phyloP scores from a whole-genome alignment of 2,113 vertebrate species.

The Puffinus mauretanicus region DNA sequence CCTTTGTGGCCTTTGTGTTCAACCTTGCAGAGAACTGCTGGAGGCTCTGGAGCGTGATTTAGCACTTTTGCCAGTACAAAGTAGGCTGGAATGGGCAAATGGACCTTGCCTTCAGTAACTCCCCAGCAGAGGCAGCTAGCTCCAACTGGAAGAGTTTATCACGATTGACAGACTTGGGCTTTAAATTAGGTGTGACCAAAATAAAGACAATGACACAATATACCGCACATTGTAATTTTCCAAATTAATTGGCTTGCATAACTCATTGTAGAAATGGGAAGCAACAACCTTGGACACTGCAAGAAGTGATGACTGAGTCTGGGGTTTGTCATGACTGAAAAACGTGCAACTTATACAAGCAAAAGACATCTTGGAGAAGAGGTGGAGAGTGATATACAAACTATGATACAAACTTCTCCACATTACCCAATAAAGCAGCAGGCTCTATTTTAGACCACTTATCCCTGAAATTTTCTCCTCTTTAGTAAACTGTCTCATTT shows the following conservation, averaged over 20 bases:
- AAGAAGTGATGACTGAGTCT: background rate
- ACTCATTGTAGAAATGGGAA: background rate
- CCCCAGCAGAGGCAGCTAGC: background rate
- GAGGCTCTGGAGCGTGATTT: background rate
- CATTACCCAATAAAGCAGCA: background rate
- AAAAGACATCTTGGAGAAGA: background rate
- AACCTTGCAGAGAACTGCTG: background rate
- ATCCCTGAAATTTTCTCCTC: background rate
- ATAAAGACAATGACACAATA: background rate
- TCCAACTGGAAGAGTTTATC: background rate
- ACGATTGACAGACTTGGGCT: background rate
- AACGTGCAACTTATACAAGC: background rate
- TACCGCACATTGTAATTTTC: background rate
- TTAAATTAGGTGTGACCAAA: background rate
- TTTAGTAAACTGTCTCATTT: slow-evolving; percentile 7
- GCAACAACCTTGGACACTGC: no score
- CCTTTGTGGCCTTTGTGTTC: background rate
- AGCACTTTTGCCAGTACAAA: background rate
- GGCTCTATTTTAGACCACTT: background rate
- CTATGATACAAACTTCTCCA: background rate
- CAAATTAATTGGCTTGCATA: background rate
- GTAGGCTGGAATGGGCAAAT: background rate
- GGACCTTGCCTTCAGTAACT: background rate
- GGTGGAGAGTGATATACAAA: background rate
- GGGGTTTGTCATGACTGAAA: background rate